A percentile compares a stretch with the other conserved stretches of the same genome.
These are phyloP conservation scores for Apodemia hepburni DNA, from an alignment of 2,888 invertebrate species.

Conservation along the genomic window DNA sequence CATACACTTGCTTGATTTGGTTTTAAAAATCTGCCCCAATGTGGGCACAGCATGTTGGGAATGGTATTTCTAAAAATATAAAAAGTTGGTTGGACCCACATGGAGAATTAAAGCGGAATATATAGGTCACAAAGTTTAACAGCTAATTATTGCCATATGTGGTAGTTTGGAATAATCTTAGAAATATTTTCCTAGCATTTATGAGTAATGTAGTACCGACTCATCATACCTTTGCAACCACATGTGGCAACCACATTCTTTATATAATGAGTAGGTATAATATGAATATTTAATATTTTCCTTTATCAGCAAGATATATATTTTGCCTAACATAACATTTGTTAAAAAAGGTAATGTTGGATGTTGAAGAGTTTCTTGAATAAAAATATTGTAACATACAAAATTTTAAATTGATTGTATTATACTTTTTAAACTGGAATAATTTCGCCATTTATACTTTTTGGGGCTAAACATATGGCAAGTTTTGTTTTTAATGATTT, in stretches of 20 bases:
- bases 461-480: too few species aligned
- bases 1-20: too few species aligned
- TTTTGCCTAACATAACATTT: too few species aligned
- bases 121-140: slow-evolving; percentile 1
- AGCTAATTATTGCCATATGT: slow-evolving; percentile 18
- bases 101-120: not conserved
- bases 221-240: not conserved
- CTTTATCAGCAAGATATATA: not conserved
- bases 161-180: slow-evolving; percentile 10
- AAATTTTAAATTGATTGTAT: too few species aligned
- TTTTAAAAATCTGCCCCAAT: too few species aligned
- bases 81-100: not conserved
- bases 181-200: slow-evolving; percentile 18
- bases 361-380: too few species aligned
- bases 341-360: too few species aligned
- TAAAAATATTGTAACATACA: too few species aligned
- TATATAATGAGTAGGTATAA: not conserved
- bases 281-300: not conserved
- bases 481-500: too few species aligned
- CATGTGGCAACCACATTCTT: slow-evolving; percentile 21
- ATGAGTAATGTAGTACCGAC: slow-evolving; percentile 23
- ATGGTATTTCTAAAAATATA: not conserved
- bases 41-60: too few species aligned
- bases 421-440: too few species aligned
- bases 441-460: too few species aligned